Evolutionary conservation across 92 coral and sea anemone genomes (phyloP), one percentile per base, ranked within the genome.

Genomic region (Parazoanthus darwini): DNA sequence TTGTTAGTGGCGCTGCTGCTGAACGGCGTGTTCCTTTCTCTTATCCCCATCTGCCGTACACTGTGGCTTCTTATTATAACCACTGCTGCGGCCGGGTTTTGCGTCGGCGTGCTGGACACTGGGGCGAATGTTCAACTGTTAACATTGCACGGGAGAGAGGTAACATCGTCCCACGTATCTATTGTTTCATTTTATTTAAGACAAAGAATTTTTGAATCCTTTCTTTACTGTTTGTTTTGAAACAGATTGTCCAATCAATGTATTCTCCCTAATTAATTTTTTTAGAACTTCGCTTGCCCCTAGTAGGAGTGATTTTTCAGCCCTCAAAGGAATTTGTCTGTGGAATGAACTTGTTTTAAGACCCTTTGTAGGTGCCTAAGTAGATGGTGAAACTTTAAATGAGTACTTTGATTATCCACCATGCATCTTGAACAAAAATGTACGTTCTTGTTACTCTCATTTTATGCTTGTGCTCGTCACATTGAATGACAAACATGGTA

Each of bases 51-150:
- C 74, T 94, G 98, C 82, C 92, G 98, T 18, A 92, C 92, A n/a
- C 90, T 96, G 22, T 96, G 98, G 98, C 79, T 94, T 36, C 89
- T 96, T 7, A 93, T 94, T 48, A 75, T 93, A 43, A 78, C 93
- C 39, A 96, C 98, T 44, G 98, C 98, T 23, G 96, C 97, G 35
- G 97, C 98, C 8, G 98, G 98, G 23, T 93, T 95, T 66, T 94
- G 94, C 46, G 98, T 94, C 5, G 98, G 98, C 22, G 94, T 96
- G 36, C 74, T 96, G 86, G 98, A 96, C 86, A 96, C 98, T n/a
- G 96, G 96, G 14, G 94, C 98, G 33, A 96, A 96, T 54, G 96
- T 96, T 14, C 98, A 93, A 76, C 91, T 96, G 23, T 89, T 96
- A 72, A 90, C 91, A 36, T 84, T 96, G 67, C 98, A 96, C 73